Evolutionary conservation across 2,888 invertebrate species (phyloP), one percentile per base, ranked within the genome.

Genomic region (Catonia carolina): DNA sequence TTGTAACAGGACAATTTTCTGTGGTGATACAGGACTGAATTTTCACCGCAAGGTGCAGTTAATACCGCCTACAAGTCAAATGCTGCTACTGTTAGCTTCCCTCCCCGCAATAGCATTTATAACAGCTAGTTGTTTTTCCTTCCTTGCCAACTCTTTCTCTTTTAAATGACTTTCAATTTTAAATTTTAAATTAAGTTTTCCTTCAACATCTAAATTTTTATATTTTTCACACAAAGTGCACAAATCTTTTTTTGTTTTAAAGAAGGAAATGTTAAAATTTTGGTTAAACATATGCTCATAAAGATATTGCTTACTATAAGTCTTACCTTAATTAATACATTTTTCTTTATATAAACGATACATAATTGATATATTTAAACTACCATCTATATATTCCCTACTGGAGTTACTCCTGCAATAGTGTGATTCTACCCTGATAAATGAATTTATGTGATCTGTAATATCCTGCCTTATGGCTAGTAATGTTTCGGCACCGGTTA

Each of bases 1-100:
- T 49, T 49, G 23, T 49, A 49, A 8, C 49, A 49, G 33, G 31
- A 31, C 17, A 49, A 49, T 49, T 49, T 49, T 14, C 49, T 49
- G 7, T 49, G 27, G 31, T 49, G 33, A 49, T 48, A 48, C 22
- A 48, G 15, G 15, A 23, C 27, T 23, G 48, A 49, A 18, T 33
- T 31, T 49, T 49, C 49, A 2, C 49, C 33, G 12, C 33, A 49
- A 5, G 14, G 23, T 8, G 31, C 7, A n/a, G n/a, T 49, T 17
- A 49, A 23, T 31, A 49, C 49, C 7, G 48, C 48, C 15, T 48
- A 27, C 14, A 48, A 27, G 23, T 48, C 48, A n/a, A 48, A 48
- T n/a, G n/a, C n/a, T n/a, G n/a, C n/a, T n/a, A n/a, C n/a, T n/a
- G n/a, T n/a, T n/a, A n/a, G n/a, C n/a, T n/a, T n/a, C n/a, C n/a